Percentiles rank a stretch among this genome's conserved stretches.
These are phyloP conservation scores for Lepidurus arcticus DNA, from an alignment of 1,140 invertebrate species.

Conservation along the genomic window DNA sequence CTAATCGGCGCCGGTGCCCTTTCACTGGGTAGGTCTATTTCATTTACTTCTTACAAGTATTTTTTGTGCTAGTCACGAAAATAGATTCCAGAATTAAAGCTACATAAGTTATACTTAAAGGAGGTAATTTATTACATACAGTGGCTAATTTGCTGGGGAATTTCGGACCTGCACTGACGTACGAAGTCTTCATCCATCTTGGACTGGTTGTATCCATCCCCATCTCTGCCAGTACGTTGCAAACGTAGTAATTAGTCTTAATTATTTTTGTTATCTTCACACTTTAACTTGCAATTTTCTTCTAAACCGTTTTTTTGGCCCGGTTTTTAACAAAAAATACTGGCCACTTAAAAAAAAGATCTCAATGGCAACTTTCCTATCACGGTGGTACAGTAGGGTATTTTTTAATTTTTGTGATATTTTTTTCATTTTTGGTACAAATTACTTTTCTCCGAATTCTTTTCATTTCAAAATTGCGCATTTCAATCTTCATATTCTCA, in stretches of 20 bases:
- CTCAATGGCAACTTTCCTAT: too few species aligned
- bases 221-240: conserved; percentile 73
- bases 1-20: conserved; percentile 68
- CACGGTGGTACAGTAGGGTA: too few species aligned
- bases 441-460: conserved; percentile 30
- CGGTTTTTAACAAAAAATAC: neutral
- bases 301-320: conserved; percentile 20
- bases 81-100: neutral
- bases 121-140: conserved; percentile 49
- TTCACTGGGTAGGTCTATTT: conserved; percentile 53
- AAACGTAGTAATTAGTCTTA: neutral
- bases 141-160: conserved; percentile 84
- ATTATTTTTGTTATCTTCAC: neutral
- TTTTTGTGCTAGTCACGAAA: neutral
- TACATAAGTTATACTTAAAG: neutral
- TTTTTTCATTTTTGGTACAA: conserved; percentile 23
- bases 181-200: conserved; percentile 86
- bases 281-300: neutral
- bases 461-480: conserved; percentile 27
- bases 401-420: too few species aligned
- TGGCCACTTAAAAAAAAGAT: too few species aligned
- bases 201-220: conserved; percentile 86
- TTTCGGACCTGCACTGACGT: conserved; percentile 82
- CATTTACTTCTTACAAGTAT: neutral
- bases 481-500: conserved; percentile 35